A percentile compares a stretch with the other conserved stretches of the same genome.
Evolutionary conservation across 2,888 invertebrate species (phyloP).

Genomic region (Zygogramma bicolorata): DNA sequence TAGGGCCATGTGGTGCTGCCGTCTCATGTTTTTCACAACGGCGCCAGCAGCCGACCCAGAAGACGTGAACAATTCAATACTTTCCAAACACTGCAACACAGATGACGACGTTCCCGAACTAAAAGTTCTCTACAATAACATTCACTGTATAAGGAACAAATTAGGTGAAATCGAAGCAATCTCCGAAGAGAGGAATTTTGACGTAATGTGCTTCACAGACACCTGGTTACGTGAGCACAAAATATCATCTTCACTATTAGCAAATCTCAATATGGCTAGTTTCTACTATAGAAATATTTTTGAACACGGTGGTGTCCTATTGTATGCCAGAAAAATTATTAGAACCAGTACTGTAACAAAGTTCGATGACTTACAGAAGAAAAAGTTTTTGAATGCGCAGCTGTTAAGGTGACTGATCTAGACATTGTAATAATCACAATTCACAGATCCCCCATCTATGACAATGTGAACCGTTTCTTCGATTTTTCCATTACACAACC

Average conservation of each 20-base stretch:
- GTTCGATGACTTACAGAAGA: too few relatives aligned
- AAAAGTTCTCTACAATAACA: not conserved
- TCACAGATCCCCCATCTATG: too few relatives aligned
- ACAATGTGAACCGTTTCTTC: too few relatives aligned
- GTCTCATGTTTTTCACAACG: not conserved
- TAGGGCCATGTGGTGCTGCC: conserved; percentile 7
- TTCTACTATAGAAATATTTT: not conserved
- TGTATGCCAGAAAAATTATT: not conserved
- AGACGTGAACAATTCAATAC: not conserved
- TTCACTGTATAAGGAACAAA: too few relatives aligned
- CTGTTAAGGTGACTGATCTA: too few relatives aligned
- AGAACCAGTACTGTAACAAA: too few relatives aligned
- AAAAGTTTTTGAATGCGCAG: too few relatives aligned
- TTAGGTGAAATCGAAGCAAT: not conserved
- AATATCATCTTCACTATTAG: not conserved
- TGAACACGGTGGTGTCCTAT: not conserved
- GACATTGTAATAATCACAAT: too few relatives aligned
- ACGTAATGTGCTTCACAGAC: too few relatives aligned
- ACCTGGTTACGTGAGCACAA: conserved; percentile 4
- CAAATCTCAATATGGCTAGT: conserved; percentile 1
- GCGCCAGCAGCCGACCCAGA: not conserved
- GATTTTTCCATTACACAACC: too few relatives aligned
- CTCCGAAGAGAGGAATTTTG: not conserved
- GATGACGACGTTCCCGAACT: not conserved
- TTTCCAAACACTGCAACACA: not conserved